Base-by-base conservation (phyloP, 2,888 invertebrate species). In the Drosophila prolongata region DNA sequence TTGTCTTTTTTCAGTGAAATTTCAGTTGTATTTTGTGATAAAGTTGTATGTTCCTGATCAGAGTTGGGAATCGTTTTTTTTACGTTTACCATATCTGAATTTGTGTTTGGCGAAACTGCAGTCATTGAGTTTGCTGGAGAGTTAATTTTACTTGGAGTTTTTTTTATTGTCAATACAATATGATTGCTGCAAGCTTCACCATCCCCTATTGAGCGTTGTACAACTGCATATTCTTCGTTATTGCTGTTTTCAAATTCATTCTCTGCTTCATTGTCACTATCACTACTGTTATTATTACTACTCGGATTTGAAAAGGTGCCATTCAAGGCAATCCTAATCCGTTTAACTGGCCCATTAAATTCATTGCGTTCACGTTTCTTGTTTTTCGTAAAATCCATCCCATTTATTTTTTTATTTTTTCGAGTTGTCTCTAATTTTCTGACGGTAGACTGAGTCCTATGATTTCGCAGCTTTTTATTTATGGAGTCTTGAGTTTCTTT, bases 121-220 rank as follows among this genome's bases (percentile, higher is more conserved):
- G 79, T 76, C 13, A 82, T 69, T 3, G 88, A 85, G 19, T 80
- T 85, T 8, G 80, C 81, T 2, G 90, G 81, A 1, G 90, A 90
- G 61, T 85, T 88, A 0, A 80, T 80, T 81, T 91, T 90, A 54
- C 83, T 90, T 13, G 91, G 90, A 6, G 90, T 91, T 76, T 92
- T 92, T 42, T 91, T 91, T 50, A 92, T 91, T 11, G 91, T 91
- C 61, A 92, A 50, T 1, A 91, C 90, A 35, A 91, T 91, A 57
- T 91, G 91, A 75, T 90, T 90, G 42, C 78, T 86, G 35, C 27
- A 34, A 34, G 10, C 24, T 1, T 75, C 82, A 4, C 40, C 59
- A 6, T 46, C 56, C 14, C 30, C 10, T 13, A 59, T 54, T 3
- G 77, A 78, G 3, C 44, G 85, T 74, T 64, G 90, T 69, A 81